Percentiles rank a stretch among this genome's conserved stretches.
Evolutionary conservation across 2,797 vertebrate species (phyloP).

Genomic region (Enteromius mattozi): DNA sequence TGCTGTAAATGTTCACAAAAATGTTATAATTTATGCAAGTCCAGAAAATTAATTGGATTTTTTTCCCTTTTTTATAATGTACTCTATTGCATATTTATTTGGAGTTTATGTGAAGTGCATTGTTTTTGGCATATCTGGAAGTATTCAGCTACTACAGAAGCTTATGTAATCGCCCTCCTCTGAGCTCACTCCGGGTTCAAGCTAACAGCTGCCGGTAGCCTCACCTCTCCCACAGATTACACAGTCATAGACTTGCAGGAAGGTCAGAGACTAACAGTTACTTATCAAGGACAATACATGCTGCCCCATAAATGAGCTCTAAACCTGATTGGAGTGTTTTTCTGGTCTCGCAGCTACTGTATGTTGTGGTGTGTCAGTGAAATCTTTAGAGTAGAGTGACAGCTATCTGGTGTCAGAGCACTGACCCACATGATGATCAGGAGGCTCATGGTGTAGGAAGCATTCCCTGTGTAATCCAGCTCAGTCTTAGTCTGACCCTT

Average conservation of each 20-base stretch:
- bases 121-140: not conserved
- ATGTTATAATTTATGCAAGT: not conserved
- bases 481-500: not conserved
- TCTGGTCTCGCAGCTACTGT: slow-evolving; percentile 1
- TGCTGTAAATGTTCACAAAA: not conserved
- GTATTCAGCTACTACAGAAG: not conserved
- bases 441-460: not conserved
- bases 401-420: not conserved
- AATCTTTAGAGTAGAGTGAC: not conserved
- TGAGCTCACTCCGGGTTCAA: not conserved
- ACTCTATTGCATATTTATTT: not conserved
- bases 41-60: no score
- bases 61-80: no score
- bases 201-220: not conserved
- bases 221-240: slow-evolving; percentile 20
- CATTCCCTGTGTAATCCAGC: not conserved
- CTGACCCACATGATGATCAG: not conserved
- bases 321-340: not conserved
- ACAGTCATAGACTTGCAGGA: not conserved
- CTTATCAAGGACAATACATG: slow-evolving; percentile 2
- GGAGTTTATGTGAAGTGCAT: not conserved
- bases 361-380: not conserved
- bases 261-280: not conserved
- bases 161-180: slow-evolving; percentile 4
- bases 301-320: not conserved